Base-by-base conservation (phyloP, 2,888 invertebrate species). In the Agonopterix subpropinquella region DNA sequence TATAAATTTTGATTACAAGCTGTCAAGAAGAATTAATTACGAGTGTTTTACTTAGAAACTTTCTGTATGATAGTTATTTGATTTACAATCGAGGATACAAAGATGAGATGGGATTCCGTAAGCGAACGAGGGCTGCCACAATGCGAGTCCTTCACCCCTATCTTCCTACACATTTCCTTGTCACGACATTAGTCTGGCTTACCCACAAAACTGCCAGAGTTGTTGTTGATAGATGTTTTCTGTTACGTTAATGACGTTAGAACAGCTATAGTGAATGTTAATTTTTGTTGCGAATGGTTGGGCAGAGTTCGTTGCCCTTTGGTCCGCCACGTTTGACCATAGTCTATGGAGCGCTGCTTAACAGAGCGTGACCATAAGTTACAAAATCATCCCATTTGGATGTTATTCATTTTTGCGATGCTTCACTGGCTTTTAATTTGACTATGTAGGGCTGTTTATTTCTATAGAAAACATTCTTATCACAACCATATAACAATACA, bases 311-410 rank as follows among this genome's bases (percentile, higher is more conserved):
- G 61, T 70, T 67, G 75, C 67, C 73, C 73, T 64, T 61, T 62
- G 62, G 47, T 36, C 68, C 65, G 71, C 74, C 72, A 71, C 70
- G 70, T 73, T 72, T 68, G 72, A 76, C 77, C 77, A 77, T 77
- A 77, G 75, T 72, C 70, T 71, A 73, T 65, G 57, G 53, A 54
- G 65, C 61, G 65, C 62, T 57, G 55, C 68, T 77, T 75, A 79
- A 77, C 80, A 80, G 80, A 80, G 78, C 80, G 66, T 72, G 73
- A 70, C 77, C 73, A 73, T 73, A 71, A 69, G 72, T 63, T 64
- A 75, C 68, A 73, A 71, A 73, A 68, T 71, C 70, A 64, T 70
- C 61, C 61, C 64, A 72, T 73, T 75, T 67, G 66, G 63, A 63
- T 60, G 71, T 70, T 72, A 65, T 65, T 64, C 58, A 53, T 62